Evolutionary conservation across 2,797 vertebrate genomes (phyloP).

Genomic region (Lepus townsendii): DNA sequence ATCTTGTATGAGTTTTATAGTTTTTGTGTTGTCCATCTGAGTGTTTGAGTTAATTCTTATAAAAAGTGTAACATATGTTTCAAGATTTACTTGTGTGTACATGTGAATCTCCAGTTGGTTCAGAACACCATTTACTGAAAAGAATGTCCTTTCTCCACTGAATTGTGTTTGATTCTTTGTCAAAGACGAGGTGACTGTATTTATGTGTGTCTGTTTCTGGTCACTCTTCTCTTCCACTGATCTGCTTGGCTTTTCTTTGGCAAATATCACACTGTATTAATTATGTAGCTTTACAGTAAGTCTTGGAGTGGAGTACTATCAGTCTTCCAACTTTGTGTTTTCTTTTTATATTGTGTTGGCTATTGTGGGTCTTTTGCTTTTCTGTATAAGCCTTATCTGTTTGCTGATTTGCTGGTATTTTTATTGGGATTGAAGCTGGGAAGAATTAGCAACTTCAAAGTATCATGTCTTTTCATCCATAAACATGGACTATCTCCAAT

Average conservation of each 20-base stretch:
- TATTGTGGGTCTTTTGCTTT: neutral
- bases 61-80: neutral
- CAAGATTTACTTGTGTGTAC: neutral
- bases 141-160: neutral
- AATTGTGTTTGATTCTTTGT: conserved; percentile 1
- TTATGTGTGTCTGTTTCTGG: conserved; percentile 17
- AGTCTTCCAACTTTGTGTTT: neutral
- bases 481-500: neutral
- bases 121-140: neutral
- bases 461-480: neutral
- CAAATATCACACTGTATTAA: neutral
- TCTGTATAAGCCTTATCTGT: neutral
- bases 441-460: neutral
- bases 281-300: neutral
- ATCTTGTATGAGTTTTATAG: neutral
- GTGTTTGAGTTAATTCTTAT: conserved; percentile 24
- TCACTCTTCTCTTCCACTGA: neutral
- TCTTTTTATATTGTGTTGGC: neutral
- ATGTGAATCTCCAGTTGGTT: neutral
- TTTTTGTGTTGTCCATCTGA: neutral
- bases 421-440: neutral
- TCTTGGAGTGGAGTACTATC: neutral
- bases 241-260: neutral
- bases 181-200: neutral
- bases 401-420: conserved; percentile 6